Evolutionary conservation across 2,888 invertebrate species (phyloP).

Genomic region (Masnerella sp.): DNA sequence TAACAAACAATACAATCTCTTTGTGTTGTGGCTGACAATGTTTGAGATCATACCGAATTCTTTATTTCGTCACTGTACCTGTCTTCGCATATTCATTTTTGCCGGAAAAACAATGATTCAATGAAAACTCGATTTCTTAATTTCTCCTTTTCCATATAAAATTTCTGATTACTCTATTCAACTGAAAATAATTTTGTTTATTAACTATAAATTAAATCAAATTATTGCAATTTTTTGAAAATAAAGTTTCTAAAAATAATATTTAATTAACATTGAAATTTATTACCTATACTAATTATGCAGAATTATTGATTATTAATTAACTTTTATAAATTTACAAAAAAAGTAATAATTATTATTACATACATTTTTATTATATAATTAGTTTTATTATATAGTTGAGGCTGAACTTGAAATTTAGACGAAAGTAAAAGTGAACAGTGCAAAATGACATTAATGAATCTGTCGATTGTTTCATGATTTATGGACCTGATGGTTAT

Average conservation of each 20-base stretch:
- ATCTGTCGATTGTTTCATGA: slow-evolving; percentile 7
- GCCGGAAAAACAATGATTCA: slow-evolving; percentile 20
- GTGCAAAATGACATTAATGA: slow-evolving; percentile 18
- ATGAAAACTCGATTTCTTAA: slow-evolving; percentile 2
- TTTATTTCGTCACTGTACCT: slow-evolving; percentile 3
- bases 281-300: background rate
- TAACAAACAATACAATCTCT: slow-evolving; percentile 31
- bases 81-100: slow-evolving; percentile 30
- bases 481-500: slow-evolving; percentile 33
- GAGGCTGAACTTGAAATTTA: background rate
- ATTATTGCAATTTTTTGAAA: too few species aligned
- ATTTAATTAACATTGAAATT: background rate
- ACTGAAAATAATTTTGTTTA: background rate
- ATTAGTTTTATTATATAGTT: background rate
- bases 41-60: slow-evolving; percentile 18
- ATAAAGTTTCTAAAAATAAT: background rate
- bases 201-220: background rate
- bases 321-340: background rate
- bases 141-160: background rate
- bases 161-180: background rate
- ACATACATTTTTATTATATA: too few species aligned
- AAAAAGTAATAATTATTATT: background rate
- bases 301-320: background rate
- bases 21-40: slow-evolving; percentile 13
- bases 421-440: slow-evolving; percentile 16